phyloP scores from a whole-genome alignment of 2,113 vertebrate genomes.

The Collichthys lucidus region DNA sequence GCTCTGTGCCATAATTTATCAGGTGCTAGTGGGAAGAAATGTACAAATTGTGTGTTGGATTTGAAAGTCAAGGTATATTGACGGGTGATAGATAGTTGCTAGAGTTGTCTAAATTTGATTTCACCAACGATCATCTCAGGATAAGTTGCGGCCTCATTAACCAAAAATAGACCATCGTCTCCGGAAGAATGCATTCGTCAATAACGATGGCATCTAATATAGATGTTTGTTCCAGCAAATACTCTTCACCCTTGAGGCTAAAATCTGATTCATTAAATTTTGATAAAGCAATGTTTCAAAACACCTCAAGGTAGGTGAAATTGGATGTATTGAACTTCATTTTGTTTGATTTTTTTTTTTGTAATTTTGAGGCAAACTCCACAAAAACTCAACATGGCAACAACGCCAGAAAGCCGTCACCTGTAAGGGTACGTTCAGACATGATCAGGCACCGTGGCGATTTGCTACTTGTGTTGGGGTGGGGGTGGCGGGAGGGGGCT shows the following conservation, averaged over 20 bases:
- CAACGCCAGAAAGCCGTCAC: neutral
- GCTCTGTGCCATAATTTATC: slow-evolving; percentile 53
- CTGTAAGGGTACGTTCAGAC: too few relatives aligned
- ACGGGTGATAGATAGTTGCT: slow-evolving; percentile 42
- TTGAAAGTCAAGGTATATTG: slow-evolving; percentile 45
- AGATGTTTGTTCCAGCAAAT: slow-evolving; percentile 52
- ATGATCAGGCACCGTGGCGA: too few relatives aligned
- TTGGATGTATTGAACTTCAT: neutral
- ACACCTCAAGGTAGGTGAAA: slow-evolving; percentile 20
- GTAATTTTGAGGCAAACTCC: neutral
- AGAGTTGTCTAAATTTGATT: slow-evolving; percentile 46
- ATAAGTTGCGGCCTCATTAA: slow-evolving; percentile 57
- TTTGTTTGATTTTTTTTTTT: neutral
- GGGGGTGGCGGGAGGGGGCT: too few relatives aligned
- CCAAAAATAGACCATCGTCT: slow-evolving; percentile 55
- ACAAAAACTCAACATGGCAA: neutral
- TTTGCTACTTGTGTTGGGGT: too few relatives aligned
- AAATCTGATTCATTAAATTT: slow-evolving; percentile 34
- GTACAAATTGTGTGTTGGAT: slow-evolving; percentile 52
- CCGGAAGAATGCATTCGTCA: slow-evolving; percentile 46
- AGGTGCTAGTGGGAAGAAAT: slow-evolving; percentile 43
- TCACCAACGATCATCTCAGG: slow-evolving; percentile 40
- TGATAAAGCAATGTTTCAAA: slow-evolving; percentile 14
- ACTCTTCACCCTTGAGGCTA: slow-evolving; percentile 31
- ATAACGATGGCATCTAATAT: slow-evolving; percentile 51